A percentile compares a stretch with the other conserved stretches of the same genome.
These are phyloP conservation scores for Trichogramma pretiosum DNA, from an alignment of 1,140 invertebrate genomes.

Conservation along the genomic window DNA sequence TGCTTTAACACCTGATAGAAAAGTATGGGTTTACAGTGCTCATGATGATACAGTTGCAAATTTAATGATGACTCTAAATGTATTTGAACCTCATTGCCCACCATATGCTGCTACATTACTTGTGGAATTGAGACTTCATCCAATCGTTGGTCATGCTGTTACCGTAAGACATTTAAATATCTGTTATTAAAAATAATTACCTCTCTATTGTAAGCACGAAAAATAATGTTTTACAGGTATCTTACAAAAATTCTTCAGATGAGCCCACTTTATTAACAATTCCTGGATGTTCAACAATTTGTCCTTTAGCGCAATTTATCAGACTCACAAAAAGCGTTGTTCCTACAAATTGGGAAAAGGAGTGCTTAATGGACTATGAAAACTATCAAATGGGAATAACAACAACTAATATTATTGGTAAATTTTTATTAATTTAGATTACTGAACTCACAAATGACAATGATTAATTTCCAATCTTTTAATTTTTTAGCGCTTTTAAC, in stretches of 20 bases:
- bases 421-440: conserved; percentile 10
- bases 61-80: conserved; percentile 60
- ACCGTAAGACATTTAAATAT: conserved; percentile 32
- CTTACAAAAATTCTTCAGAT: conserved; percentile 53
- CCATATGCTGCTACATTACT: conserved; percentile 63
- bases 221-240: conserved; percentile 41
- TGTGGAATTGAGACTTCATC: conserved; percentile 55
- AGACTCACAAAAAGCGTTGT: conserved; percentile 45
- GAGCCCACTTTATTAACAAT: conserved; percentile 48
- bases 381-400: conserved; percentile 28
- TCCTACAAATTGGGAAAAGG: conserved; percentile 49
- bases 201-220: background rate
- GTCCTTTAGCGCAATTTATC: conserved; percentile 51
- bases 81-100: conserved; percentile 67
- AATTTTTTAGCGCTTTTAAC: conserved; percentile 35
- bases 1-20: conserved; percentile 45
- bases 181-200: background rate
- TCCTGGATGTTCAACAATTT: conserved; percentile 51
- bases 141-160: conserved; percentile 36
- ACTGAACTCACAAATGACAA: too few relatives aligned
- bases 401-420: conserved; percentile 34
- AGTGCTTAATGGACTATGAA: conserved; percentile 41
- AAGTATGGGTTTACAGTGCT: conserved; percentile 65
- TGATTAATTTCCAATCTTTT: conserved; percentile 5
- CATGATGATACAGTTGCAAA: conserved; percentile 78